A percentile compares a stretch with the other conserved stretches of the same genome.
Evolutionary conservation across 2,888 invertebrate species (phyloP).

Genomic region (Drosophila greeni): DNA sequence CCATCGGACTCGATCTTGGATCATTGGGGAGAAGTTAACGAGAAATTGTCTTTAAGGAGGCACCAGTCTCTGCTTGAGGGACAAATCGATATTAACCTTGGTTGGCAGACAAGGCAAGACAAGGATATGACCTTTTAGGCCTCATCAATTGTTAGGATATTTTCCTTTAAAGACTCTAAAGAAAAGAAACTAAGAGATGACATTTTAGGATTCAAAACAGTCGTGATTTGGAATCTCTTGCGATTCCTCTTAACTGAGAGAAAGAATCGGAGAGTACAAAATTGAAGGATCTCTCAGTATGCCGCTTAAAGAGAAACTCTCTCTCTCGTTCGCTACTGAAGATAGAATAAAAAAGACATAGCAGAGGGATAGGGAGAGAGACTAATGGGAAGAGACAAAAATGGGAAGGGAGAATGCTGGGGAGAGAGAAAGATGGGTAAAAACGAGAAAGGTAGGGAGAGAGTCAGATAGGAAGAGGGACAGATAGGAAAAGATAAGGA

Average conservation of each 20-base stretch:
- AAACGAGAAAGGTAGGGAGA: no score
- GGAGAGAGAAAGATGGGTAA: neutral
- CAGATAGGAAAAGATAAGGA: neutral
- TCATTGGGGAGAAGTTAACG: neutral
- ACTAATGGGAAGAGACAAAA: no score
- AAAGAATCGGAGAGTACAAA: neutral
- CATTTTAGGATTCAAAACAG: neutral
- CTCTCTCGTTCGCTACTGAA: no score
- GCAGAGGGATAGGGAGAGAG: no score
- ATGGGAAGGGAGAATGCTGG: neutral
- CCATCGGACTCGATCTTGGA: slow-evolving; percentile 24
- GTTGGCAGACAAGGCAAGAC: neutral
- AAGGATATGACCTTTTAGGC: neutral
- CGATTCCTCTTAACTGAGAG: neutral
- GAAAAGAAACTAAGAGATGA: neutral
- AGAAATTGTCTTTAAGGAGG: neutral
- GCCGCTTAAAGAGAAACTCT: neutral
- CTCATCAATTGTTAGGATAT: neutral
- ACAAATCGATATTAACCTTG: slow-evolving; percentile 12
- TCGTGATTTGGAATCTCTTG: neutral
- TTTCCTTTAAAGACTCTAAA: neutral
- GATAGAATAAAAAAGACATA: neutral
- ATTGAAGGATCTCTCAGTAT: neutral
- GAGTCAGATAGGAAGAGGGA: neutral
- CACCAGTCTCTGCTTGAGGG: neutral